Base-by-base conservation (phyloP, 1,140 invertebrate species). In the Heliconius eleuchia region DNA sequence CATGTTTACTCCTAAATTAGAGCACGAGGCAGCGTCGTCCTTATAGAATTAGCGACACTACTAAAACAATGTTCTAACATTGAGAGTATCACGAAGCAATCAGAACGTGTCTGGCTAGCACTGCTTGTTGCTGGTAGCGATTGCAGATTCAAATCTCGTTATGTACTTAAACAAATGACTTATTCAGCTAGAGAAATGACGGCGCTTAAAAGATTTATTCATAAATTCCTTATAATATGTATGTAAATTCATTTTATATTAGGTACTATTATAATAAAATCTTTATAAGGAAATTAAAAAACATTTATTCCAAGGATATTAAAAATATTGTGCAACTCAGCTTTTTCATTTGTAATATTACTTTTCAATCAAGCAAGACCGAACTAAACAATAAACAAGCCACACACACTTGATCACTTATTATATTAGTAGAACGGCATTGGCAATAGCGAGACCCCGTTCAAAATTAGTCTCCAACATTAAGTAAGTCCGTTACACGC, bases 401-500 rank as follows among this genome's bases (percentile, higher is more conserved):
- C 60, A 66, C 4, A 66, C 27, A 66, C 60, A 27, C 5, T 66
- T 30, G 23, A 30, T 66, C 27, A 66, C 27, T 66, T 27, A 66
- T 5, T 66, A 76, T 66, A 66, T 66, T 42, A 39, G 55, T 37
- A 27, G 55, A 37, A 76, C n/a, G 13, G 37, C n/a, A 70, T 74
- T 71, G 42, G 39, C 60, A 34, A 2, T 46, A n/a, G 39, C 46
- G 60, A 57, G 46, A 73, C 52, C 71, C 73, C 27, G 71, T 66
- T 30, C 66, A 52, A 74, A 81, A 79, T 81, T 77, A 81, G 80
- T 60, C 77, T 71, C 77, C 70, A 79, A 76, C 77, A 79, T 79
- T 79, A 74, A 79, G 78, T 74, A 79, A 79, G 73, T 79, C 78
- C 80, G 77, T 82, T 79, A 73, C 74, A 73, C 74, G 52, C 74